Base-by-base conservation (phyloP, 2,113 vertebrate genomes). In the Maccullochella peelii region DNA sequence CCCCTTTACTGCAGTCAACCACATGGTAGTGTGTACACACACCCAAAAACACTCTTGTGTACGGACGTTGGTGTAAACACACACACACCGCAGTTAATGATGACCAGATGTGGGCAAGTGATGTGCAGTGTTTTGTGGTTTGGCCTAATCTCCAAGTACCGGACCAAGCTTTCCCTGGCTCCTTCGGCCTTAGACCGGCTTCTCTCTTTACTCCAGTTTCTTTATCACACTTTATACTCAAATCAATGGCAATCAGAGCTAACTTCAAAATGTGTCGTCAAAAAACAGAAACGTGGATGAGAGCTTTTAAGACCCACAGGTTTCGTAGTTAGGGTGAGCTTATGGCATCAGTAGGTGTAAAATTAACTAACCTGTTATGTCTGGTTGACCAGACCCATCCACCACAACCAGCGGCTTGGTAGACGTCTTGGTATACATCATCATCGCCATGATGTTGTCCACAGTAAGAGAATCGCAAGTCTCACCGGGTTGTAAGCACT, bases 401-500 rank as follows among this genome's bases (percentile, higher is more conserved):
- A 97, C 57, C 73, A 99, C 95, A 18, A 96, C 95, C 47, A 99
- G 94, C 1, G 95, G 95, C 72, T 96, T 98, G 68, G 95, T 97
- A 12, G 95, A 95, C 0, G 93, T 96, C 93, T 96, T 97, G 87
- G 94, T 96, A 92, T 97, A 96, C 92, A 95, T 95, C 96, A 97
- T 96, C 97, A 99, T 97, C 27, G 87, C 88, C 79, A 99, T 62
- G 83, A 99, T 97, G 81, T 93, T 95, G 16, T 95, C 90, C 47
- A 91, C 25, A 1, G 92, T 92, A 27, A 97, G 87, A 0, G 95
- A 96, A 6, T 94, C 94, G 65, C 98, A 99, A 72, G 94, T 93
- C 91, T 97, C 96, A 2, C 96, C 92, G 0, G 96, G 96, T 68
- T 91, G 91, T 88, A 98, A 86, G 20, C 98, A 99, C 98, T 99